phyloP scores from a whole-genome alignment of 1,140 invertebrate species.

The Phymorhynchus buccinoides region DNA sequence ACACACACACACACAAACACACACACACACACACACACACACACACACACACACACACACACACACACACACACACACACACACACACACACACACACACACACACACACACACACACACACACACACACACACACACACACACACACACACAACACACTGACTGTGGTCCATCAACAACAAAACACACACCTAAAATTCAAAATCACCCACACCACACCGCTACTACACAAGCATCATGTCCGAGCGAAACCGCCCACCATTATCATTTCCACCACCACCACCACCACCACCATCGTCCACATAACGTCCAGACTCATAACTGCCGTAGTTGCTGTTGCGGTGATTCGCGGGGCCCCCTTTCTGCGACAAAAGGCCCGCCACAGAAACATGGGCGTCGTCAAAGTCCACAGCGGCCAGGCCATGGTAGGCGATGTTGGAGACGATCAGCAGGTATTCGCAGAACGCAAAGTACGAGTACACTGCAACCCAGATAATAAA shows the following conservation, averaged over 20 bases:
- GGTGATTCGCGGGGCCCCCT: not conserved
- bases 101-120: too few species aligned
- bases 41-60: too few species aligned
- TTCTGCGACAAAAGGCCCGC: not conserved
- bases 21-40: too few species aligned
- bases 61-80: too few species aligned
- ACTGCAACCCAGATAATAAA: too few species aligned
- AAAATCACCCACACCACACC: not conserved
- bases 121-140: not conserved
- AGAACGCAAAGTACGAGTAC: not conserved
- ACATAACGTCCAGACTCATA: not conserved
- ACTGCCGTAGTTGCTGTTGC: not conserved
- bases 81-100: too few species aligned
- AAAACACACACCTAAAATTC: not conserved
- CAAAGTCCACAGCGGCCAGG: not conserved
- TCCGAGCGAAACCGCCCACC: not conserved
- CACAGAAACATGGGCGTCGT: not conserved
- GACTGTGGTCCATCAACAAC: not conserved
- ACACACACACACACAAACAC: too few species aligned
- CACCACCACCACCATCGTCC: not conserved
- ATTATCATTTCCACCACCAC: not conserved
- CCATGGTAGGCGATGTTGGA: constrained; percentile 2
- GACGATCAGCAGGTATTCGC: constrained; percentile 1
- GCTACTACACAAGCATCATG: not conserved
- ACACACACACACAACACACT: not conserved